Evolutionary conservation across 2,113 vertebrate species (phyloP).

Genomic region (Tor tambroides): DNA sequence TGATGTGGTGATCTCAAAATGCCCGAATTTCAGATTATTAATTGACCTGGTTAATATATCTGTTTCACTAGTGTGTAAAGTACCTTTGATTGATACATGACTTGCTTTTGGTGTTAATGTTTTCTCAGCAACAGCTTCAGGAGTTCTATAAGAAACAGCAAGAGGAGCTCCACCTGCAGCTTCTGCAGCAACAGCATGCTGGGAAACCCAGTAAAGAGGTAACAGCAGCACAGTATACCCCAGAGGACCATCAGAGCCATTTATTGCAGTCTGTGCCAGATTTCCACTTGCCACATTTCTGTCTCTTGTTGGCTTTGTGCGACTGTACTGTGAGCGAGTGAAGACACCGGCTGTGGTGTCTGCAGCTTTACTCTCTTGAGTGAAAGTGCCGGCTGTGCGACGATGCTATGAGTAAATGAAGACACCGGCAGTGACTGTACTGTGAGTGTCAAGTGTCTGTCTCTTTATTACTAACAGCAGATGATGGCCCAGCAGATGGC

Average conservation of each 20-base stretch:
- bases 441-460: neutral
- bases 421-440: neutral
- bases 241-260: neutral
- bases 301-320: neutral
- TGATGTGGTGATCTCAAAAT: too few relatives aligned
- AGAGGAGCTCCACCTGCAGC: slow-evolving; percentile 77
- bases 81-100: neutral
- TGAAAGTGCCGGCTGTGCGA: neutral
- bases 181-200: slow-evolving; percentile 76
- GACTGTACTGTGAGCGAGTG: neutral
- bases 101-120: neutral
- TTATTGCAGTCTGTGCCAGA: neutral
- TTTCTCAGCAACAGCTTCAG: slow-evolving; percentile 75
- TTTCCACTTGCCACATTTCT: neutral
- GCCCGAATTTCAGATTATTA: too few relatives aligned
- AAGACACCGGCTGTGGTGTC: neutral
- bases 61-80: neutral
- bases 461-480: slow-evolving; percentile 72
- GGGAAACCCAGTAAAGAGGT: slow-evolving; percentile 78
- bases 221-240: slow-evolving; percentile 7
- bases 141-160: slow-evolving; percentile 81
- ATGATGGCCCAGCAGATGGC: slow-evolving; percentile 94
- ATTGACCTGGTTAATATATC: too few relatives aligned
- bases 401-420: neutral
- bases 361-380: neutral